These are phyloP conservation scores for Spheniscus mendiculus DNA, from an alignment of 2,113 vertebrate species.

Conservation along the genomic window DNA sequence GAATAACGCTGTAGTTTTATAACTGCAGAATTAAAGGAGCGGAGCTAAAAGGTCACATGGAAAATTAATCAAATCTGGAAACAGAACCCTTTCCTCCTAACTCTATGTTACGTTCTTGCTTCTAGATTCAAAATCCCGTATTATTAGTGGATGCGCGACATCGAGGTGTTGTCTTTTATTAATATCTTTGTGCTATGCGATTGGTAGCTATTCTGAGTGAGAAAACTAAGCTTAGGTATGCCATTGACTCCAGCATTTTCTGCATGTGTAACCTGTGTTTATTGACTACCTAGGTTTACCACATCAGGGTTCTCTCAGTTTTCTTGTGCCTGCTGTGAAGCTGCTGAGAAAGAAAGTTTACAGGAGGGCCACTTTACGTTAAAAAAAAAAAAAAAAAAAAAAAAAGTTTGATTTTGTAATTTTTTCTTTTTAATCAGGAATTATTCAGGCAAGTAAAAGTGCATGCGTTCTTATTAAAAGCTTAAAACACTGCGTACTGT, in stretches of 20 bases:
- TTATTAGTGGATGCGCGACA: not conserved
- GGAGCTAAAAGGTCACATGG: not conserved
- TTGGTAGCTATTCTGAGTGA: not conserved
- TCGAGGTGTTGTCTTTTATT: not conserved
- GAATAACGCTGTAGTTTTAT: not conserved
- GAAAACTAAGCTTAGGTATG: not conserved
- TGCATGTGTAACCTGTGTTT: not conserved
- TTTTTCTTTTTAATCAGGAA: not conserved
- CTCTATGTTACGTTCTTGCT: not conserved
- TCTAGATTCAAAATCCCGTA: not conserved
- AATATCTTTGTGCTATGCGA: not conserved
- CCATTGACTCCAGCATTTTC: not conserved
- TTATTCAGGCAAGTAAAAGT: not conserved
- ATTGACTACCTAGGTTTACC: not conserved
- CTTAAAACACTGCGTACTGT: rapidly evolving
- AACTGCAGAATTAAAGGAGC: not conserved
- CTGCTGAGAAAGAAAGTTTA: not conserved
- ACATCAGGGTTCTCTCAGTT: not conserved
- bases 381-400: not conserved
- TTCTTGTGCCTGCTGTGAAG: not conserved
- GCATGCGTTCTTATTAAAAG: not conserved
- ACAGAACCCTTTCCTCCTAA: not conserved
- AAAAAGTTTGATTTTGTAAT: not conserved
- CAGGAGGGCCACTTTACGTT: not conserved
- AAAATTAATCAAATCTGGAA: not conserved